Conservation (phyloP, 1,140 invertebrate species). For the Diorhabda carinulata region DNA sequence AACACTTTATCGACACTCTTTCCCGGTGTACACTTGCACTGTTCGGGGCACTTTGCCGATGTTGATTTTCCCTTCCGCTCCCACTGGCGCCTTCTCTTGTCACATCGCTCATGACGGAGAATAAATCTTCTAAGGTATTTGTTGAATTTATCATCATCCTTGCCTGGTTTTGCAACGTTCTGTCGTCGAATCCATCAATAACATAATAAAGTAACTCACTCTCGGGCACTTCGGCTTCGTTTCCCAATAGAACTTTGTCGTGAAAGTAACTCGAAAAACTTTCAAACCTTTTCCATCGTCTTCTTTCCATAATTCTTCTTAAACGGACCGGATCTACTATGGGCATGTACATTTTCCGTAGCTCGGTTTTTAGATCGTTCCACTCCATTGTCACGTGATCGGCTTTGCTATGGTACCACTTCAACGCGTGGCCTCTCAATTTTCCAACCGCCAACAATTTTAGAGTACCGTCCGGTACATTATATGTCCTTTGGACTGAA, state of each 20-base stretch:
- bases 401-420: slow-evolving; percentile 20
- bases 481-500: slow-evolving; percentile 17
- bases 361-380: slow-evolving; percentile 17
- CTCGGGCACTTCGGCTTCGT: slow-evolving; percentile 29
- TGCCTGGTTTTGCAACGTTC: slow-evolving; percentile 14
- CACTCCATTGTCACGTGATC: slow-evolving; percentile 17
- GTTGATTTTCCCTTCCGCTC: not conserved
- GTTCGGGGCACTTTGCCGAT: not conserved
- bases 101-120: slow-evolving; percentile 15
- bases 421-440: slow-evolving; percentile 9
- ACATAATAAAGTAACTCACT: slow-evolving; percentile 36
- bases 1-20: slow-evolving; percentile 9
- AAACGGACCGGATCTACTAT: slow-evolving; percentile 11
- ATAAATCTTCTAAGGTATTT: slow-evolving; percentile 15
- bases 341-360: slow-evolving; percentile 12
- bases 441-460: slow-evolving; percentile 15
- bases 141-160: slow-evolving; percentile 16
- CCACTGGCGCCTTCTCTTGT: not conserved
- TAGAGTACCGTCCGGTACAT: slow-evolving; percentile 16
- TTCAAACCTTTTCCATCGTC: slow-evolving; percentile 34
- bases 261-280: slow-evolving; percentile 34
- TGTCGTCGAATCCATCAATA: slow-evolving; percentile 37
- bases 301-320: slow-evolving; percentile 31
- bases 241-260: slow-evolving; percentile 37
- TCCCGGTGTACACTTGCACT: not conserved